Evolutionary conservation across 2,888 invertebrate genomes (phyloP).

Genomic region (Deladenus siricidicola): DNA sequence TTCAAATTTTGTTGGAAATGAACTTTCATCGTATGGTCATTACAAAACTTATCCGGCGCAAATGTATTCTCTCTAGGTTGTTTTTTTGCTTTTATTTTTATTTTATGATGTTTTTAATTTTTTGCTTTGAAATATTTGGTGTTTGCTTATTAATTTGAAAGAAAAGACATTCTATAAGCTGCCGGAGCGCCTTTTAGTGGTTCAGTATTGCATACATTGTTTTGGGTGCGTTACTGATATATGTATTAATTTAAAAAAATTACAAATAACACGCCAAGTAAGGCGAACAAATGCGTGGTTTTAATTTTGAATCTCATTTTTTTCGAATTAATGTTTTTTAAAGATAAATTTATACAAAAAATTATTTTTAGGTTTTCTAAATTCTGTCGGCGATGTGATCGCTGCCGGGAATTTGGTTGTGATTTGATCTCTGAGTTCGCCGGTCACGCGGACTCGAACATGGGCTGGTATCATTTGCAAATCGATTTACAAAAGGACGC

Average conservation of each 20-base stretch:
- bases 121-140: background rate
- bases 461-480: constrained; percentile 26
- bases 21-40: constrained; percentile 40
- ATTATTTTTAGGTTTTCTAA: constrained; percentile 30
- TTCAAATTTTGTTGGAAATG: constrained; percentile 36
- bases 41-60: constrained; percentile 30
- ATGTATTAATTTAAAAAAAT: too few species aligned
- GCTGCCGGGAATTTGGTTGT: constrained; percentile 35
- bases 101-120: background rate
- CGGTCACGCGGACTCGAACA: constrained; percentile 36
- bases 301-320: too few species aligned
- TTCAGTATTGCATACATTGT: background rate
- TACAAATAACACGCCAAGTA: too few species aligned
- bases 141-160: background rate
- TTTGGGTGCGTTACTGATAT: too few species aligned
- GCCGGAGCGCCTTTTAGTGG: background rate
- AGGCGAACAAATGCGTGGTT: too few species aligned
- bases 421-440: constrained; percentile 32
- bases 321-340: too few species aligned
- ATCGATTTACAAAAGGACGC: background rate
- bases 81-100: background rate
- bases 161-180: background rate
- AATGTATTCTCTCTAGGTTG: constrained; percentile 34
- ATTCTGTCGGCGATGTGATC: constrained; percentile 37
- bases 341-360: too few species aligned